Percentiles rank a stretch among this genome's conserved stretches.
Conservation (phyloP, 2,113 vertebrate species). For the Heterotis niloticus region DNA sequence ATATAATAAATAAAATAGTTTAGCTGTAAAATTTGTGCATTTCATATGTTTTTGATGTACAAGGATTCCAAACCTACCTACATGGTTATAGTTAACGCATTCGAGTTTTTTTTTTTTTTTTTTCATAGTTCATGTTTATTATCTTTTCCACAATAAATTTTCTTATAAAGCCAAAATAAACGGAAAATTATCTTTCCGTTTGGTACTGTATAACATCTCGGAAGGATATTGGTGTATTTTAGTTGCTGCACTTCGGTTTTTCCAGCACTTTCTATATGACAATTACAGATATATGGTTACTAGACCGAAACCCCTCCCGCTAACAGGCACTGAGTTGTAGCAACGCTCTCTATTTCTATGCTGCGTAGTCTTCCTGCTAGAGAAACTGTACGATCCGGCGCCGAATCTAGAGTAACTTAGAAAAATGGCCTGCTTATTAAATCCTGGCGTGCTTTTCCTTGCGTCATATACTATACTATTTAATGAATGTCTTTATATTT, state of each 20-base stretch:
- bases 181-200: too few relatives aligned
- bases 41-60: background rate
- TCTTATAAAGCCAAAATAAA: too few relatives aligned
- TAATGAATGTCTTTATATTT: too few relatives aligned
- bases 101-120: too few relatives aligned
- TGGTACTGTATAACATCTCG: conserved; percentile 47
- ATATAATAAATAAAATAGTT: background rate
- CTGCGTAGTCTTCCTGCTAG: background rate
- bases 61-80: background rate
- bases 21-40: background rate
- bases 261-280: conserved; percentile 69
- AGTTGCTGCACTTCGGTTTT: conserved; percentile 57
- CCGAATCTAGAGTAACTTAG: too few relatives aligned
- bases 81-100: background rate
- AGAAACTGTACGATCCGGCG: too few relatives aligned
- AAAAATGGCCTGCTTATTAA: too few relatives aligned
- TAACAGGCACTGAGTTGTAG: background rate
- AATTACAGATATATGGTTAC: conserved; percentile 21
- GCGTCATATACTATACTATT: too few relatives aligned
- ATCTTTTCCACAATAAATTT: background rate
- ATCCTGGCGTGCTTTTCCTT: too few relatives aligned
- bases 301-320: background rate
- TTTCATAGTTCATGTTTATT: background rate
- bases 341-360: conserved; percentile 10
- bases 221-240: conserved; percentile 44